These are phyloP conservation scores for Rugalucina vietnamica DNA, from an alignment of 2,888 invertebrate species.

Conservation along the genomic window DNA sequence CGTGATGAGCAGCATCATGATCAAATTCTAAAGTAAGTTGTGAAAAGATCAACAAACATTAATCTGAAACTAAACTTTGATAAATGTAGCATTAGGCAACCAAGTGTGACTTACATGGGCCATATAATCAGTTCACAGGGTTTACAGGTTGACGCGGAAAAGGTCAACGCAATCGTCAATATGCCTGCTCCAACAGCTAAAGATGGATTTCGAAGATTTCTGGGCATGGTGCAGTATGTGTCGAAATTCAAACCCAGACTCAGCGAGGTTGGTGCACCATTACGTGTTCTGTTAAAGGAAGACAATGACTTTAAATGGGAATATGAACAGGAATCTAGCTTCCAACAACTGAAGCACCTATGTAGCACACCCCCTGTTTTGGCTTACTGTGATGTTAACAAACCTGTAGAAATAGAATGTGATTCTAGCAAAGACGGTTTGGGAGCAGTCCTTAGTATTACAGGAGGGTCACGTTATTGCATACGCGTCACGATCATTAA, in stretches of 20 bases:
- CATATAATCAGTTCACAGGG: slow-evolving; percentile 45
- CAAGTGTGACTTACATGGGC: slow-evolving; percentile 44
- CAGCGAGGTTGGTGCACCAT: slow-evolving; percentile 57
- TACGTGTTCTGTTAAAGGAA: slow-evolving; percentile 48
- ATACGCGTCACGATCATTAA: no score
- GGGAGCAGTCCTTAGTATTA: no score
- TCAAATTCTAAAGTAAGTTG: no score
- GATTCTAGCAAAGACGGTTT: no score
- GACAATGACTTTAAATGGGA: slow-evolving; percentile 44
- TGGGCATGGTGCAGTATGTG: slow-evolving; percentile 5
- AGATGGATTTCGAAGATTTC: slow-evolving; percentile 35
- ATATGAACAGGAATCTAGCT: slow-evolving; percentile 47
- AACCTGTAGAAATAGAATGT: slow-evolving; percentile 57
- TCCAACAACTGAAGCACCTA: no score
- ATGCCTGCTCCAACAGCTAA: slow-evolving; percentile 57
- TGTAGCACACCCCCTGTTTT: slow-evolving; percentile 21
- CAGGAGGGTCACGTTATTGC: no score
- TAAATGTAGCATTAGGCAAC: slow-evolving; percentile 43
- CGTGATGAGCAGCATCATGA: slow-evolving; percentile 46
- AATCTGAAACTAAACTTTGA: slow-evolving; percentile 55
- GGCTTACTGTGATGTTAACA: no score
- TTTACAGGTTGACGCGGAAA: slow-evolving; percentile 39
- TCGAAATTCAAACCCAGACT: no score
- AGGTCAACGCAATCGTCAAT: slow-evolving; percentile 45
- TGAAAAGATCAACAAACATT: no score